These are phyloP conservation scores for Lysandra coridon DNA, from an alignment of 2,888 invertebrate species.

Conservation along the genomic window DNA sequence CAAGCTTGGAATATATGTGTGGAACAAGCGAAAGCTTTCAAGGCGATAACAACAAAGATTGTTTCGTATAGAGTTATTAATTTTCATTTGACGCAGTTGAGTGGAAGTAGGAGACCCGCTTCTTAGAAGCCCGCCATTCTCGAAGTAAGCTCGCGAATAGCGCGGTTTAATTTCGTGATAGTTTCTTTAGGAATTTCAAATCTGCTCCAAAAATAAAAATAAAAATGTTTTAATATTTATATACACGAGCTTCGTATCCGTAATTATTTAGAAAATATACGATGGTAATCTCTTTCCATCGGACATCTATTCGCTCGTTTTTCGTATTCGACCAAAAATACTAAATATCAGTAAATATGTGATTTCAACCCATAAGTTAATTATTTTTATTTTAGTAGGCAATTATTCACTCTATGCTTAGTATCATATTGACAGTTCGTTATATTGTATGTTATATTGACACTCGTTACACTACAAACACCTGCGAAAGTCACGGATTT, in stretches of 20 bases:
- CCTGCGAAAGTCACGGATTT: neutral
- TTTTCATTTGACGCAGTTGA: slow-evolving; percentile 66
- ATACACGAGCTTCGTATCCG: no score
- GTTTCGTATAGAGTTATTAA: slow-evolving; percentile 53
- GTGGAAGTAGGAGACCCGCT: slow-evolving; percentile 39
- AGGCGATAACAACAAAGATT: slow-evolving; percentile 25
- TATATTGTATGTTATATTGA: no score
- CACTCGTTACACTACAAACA: neutral
- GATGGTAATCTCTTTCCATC: no score
- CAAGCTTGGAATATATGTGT: neutral
- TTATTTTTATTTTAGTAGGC: no score
- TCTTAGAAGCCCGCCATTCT: slow-evolving; percentile 7
- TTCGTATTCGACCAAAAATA: no score
- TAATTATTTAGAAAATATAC: neutral
- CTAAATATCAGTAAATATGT: no score
- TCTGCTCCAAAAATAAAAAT: neutral
- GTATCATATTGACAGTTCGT: neutral
- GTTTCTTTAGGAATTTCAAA: neutral
- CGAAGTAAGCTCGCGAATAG: neutral
- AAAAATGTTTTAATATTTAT: neutral
- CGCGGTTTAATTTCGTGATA: slow-evolving; percentile 21
- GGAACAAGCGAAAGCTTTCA: neutral
- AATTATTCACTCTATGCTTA: no score
- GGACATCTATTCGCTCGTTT: no score
- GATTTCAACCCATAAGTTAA: no score